Conservation (phyloP, 2,797 vertebrate species). For the Alectoris magna region DNA sequence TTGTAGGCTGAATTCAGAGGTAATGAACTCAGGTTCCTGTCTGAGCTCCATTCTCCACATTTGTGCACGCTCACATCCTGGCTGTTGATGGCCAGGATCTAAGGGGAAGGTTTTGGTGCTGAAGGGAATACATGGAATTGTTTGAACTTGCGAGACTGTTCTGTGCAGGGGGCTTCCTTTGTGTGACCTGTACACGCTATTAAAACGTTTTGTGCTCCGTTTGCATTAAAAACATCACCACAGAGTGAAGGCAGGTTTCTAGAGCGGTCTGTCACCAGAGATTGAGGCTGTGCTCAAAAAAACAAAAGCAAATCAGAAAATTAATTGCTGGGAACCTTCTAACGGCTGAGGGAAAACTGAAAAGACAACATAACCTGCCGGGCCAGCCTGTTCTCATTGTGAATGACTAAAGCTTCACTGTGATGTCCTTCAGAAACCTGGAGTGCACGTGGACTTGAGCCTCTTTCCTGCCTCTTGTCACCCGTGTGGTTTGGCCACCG, state of each 20-base stretch:
- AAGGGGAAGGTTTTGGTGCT: neutral
- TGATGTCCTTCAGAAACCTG: neutral
- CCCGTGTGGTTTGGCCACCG: neutral
- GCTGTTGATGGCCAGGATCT: neutral
- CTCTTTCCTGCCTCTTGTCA: neutral
- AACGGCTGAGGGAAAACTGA: neutral
- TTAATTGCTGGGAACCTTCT: neutral
- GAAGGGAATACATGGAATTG: neutral
- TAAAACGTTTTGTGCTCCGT: neutral
- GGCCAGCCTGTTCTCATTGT: neutral
- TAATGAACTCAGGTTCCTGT: slow-evolving; percentile 1
- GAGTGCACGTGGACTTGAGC: neutral
- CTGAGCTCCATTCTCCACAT: neutral
- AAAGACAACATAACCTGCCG: neutral
- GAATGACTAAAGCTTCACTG: neutral
- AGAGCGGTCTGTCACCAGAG: neutral
- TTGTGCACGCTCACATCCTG: neutral
- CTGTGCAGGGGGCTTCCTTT: neutral
- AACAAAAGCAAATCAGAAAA: too few species aligned
- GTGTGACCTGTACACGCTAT: neutral
- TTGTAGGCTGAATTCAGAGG: slow-evolving; percentile 31
- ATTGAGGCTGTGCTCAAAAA: neutral
- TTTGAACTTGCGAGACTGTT: neutral
- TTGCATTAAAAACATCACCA: neutral
- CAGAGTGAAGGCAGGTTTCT: neutral